Base-by-base conservation (phyloP, 2,888 invertebrate genomes). In the Orthosia incerta region DNA sequence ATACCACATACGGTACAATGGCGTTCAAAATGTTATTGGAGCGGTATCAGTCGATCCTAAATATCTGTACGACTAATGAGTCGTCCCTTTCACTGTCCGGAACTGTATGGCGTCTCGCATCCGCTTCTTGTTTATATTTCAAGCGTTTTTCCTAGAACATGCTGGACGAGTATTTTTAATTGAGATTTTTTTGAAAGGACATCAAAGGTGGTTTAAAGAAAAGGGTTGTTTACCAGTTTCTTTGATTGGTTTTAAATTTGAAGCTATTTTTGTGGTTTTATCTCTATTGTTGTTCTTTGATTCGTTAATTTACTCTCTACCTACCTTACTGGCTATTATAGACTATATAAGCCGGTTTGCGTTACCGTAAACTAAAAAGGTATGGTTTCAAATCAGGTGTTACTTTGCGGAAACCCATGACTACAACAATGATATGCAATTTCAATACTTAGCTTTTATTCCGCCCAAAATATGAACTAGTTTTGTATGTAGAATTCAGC, bases 51-150 rank as follows among this genome's bases (percentile, higher is more conserved):
- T 82, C 78, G 84, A 87, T 89, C 82, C 82, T 81, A 86, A 84
- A 89, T 87, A 85, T 86, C 82, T 76, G 69, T 83, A 80, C 76
- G 83, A 78, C 87, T 94, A 93, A 93, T 92, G 91, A 93, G 87
- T 84, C 85, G 84, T 82, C 82, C 83, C 83, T 88, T 88, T 85
- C 79, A 87, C 78, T 74, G 79, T 74, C 88, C 91, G 90, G 90
- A 90, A 91, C 87, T 73, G 61, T 61, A 53, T 62, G 79, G 67
- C 86, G 84, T 85, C 86, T 86, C 82, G 73, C 87, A 91, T 93
- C 92, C 92, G 90, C 84, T 77, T 74, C 77, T 80, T 87, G 84
- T 84, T 87, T 89, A 88, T 87, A 89, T 84, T 84, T 90, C 46
- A 87, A 87, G 86, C 85, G 82, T 68, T 85, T 72, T 92, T 92